A percentile compares a stretch with the other conserved stretches of the same genome.
These are phyloP conservation scores for Misgurnus anguillicaudatus DNA, from an alignment of 2,113 vertebrate genomes.

Conservation along the genomic window DNA sequence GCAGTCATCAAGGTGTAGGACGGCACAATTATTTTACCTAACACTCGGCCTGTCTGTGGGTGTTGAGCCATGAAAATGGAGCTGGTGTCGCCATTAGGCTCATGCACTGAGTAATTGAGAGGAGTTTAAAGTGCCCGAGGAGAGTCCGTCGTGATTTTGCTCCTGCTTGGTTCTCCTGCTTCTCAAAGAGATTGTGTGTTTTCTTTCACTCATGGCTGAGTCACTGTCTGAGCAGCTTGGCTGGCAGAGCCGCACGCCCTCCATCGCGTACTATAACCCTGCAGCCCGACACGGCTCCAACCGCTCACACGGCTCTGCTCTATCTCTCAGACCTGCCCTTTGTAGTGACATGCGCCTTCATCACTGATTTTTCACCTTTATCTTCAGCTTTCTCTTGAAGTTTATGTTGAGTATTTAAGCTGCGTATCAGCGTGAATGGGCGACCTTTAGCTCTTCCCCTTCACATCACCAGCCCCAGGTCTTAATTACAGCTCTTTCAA, in stretches of 20 bases:
- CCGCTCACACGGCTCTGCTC: conserved; percentile 32
- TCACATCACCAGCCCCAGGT: not conserved
- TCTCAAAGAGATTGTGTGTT: conserved; percentile 20
- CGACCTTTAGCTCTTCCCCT: not conserved
- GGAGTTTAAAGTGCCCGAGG: conserved; percentile 37
- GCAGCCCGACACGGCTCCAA: conserved; percentile 53
- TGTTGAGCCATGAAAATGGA: conserved; percentile 33
- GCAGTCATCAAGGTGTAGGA: not conserved
- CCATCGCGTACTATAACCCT: not conserved
- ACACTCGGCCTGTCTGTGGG: conserved; percentile 17
- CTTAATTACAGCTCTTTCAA: conserved; percentile 43
- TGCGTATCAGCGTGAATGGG: not conserved
- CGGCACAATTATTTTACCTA: conserved; percentile 16
- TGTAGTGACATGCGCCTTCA: not conserved
- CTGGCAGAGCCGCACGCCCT: conserved; percentile 61
- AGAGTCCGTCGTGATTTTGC: conserved; percentile 4
- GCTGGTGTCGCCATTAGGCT: conserved; percentile 29
- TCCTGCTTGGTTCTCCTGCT: conserved; percentile 26
- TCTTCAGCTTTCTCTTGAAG: not conserved
- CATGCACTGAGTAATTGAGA: conserved; percentile 14
- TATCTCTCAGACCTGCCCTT: conserved; percentile 10
- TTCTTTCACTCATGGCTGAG: conserved; percentile 60
- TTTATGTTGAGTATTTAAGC: not conserved
- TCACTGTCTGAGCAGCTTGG: conserved; percentile 76
- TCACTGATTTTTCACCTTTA: not conserved